Conservation (phyloP, 2,113 vertebrate species). For the Myrmophylax atrothorax region DNA sequence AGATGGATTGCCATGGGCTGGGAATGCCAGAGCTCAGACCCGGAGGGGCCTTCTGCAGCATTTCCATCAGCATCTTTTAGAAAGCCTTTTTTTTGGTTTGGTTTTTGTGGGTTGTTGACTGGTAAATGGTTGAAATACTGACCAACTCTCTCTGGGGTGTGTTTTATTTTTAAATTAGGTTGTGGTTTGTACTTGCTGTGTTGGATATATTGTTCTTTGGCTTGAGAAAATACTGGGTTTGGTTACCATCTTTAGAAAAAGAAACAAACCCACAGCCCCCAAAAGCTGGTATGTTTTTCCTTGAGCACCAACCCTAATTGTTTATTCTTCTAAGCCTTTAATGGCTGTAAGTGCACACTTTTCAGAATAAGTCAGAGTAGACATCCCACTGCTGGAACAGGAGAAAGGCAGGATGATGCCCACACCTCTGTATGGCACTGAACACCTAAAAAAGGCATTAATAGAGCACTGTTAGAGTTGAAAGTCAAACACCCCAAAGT, state of each 20-base stretch:
- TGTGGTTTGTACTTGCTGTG: neutral
- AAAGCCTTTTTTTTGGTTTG: neutral
- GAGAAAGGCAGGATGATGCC: neutral
- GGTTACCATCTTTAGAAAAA: neutral
- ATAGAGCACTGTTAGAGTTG: neutral
- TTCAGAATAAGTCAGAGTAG: neutral
- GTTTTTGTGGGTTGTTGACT: neutral
- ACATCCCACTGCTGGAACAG: neutral
- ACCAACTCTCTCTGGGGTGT: neutral
- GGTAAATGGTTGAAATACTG: neutral
- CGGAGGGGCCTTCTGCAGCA: neutral
- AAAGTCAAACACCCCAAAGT: constrained; percentile 1
- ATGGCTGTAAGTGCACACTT: neutral
- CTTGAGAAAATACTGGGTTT: neutral
- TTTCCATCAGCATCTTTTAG: neutral
- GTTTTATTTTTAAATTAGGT: neutral
- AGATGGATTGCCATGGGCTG: fast-evolving
- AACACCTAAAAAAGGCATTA: neutral
- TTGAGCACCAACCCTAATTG: neutral
- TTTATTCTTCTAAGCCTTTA: neutral
- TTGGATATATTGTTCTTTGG: neutral
- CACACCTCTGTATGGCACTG: neutral
- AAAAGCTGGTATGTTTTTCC: neutral
- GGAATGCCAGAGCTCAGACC: neutral
- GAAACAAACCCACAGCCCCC: neutral